Conservation (phyloP, 2,888 invertebrate species). For the Trichopoda pennipes region DNA sequence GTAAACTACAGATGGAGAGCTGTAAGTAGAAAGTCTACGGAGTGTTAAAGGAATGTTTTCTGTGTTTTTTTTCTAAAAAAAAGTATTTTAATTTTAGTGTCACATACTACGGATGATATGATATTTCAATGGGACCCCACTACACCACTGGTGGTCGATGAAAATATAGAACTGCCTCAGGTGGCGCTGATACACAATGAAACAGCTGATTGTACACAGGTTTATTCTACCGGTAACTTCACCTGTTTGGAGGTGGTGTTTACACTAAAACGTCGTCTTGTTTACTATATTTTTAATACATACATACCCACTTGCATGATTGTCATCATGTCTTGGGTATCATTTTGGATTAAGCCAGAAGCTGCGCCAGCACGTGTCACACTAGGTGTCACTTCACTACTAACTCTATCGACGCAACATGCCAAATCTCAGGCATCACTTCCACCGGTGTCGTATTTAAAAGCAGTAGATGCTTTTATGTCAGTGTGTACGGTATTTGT, state of each 20-base stretch:
- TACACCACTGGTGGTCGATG: conserved; percentile 92
- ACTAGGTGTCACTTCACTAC: conserved; percentile 92
- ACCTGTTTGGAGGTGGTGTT: conserved; percentile 95
- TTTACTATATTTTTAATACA: conserved; percentile 95
- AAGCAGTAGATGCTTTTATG: conserved; percentile 96
- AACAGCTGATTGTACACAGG: conserved; percentile 92
- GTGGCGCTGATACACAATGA: conserved; percentile 92
- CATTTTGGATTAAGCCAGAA: conserved; percentile 97
- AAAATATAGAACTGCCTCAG: conserved; percentile 93
- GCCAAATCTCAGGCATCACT: conserved; percentile 96
- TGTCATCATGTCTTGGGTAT: conserved; percentile 98
- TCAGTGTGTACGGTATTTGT: conserved; percentile 95
- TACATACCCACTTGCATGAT: conserved; percentile 96
- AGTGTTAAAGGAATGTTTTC: background rate
- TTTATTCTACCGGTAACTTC: conserved; percentile 86
- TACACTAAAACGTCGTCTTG: conserved; percentile 91
- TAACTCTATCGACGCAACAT: conserved; percentile 94
- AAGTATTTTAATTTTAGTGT: conserved; percentile 83
- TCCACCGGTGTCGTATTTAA: conserved; percentile 95
- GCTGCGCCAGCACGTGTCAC: conserved; percentile 96
- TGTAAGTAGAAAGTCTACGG: conserved; percentile 84
- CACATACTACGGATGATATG: conserved; percentile 93
- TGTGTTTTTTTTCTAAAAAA: background rate
- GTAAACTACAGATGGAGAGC: conserved; percentile 96
- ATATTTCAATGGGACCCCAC: conserved; percentile 95